Conservation (phyloP, 2,797 vertebrate species). For the Allobates femoralis region DNA sequence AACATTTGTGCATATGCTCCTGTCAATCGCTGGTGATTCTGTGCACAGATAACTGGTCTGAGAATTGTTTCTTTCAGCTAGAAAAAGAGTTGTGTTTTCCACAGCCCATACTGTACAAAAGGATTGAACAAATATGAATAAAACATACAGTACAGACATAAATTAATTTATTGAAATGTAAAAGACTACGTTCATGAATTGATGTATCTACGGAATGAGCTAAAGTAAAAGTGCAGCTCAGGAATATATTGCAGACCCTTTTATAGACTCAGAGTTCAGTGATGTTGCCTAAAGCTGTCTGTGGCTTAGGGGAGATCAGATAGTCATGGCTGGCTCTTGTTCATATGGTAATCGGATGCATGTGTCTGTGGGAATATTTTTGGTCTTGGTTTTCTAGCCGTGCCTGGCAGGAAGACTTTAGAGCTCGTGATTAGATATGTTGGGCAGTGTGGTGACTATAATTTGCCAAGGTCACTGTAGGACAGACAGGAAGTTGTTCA, state of each 20-base stretch:
- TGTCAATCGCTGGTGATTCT: no score
- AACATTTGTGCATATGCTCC: no score
- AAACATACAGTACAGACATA: no score
- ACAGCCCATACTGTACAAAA: no score
- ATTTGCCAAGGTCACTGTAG: constrained; percentile 58
- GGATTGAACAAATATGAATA: no score
- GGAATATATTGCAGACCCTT: constrained; percentile 7
- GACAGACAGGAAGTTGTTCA: constrained; percentile 46
- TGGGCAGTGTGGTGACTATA: constrained; percentile 57
- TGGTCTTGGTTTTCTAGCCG: constrained; percentile 59
- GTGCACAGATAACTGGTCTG: no score
- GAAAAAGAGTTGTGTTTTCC: no score
- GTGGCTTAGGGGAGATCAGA: constrained; percentile 60
- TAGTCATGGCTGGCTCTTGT: constrained; percentile 53
- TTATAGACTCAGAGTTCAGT: constrained; percentile 33
- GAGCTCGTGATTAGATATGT: constrained; percentile 53
- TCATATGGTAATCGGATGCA: constrained; percentile 62
- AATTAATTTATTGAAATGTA: no score
- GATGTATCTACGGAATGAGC: background rate
- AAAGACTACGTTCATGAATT: background rate
- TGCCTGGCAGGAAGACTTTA: constrained; percentile 58
- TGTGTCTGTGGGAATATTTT: constrained; percentile 59
- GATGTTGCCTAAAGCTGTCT: constrained; percentile 47
- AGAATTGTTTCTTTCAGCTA: no score
- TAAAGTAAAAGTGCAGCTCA: background rate